phyloP scores from a whole-genome alignment of 1,140 invertebrate genomes.

The Drosophila subobscura region DNA sequence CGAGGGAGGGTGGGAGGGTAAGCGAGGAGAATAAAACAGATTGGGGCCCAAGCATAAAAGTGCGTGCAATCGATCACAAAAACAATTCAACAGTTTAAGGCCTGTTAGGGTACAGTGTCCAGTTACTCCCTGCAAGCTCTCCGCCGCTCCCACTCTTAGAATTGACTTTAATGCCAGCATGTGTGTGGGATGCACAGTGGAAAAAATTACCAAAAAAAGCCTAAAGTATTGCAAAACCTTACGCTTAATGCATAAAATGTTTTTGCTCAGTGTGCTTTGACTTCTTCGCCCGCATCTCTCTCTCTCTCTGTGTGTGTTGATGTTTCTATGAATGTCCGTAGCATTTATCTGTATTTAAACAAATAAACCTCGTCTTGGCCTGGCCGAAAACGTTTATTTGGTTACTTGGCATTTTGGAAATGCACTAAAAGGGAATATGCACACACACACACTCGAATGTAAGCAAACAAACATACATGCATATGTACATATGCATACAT shows the following conservation, averaged over 20 bases:
- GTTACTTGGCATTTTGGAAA: slow-evolving; percentile 74
- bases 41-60: slow-evolving; percentile 58
- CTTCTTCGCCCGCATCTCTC: not conserved
- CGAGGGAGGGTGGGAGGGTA: slow-evolving; percentile 16
- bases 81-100: slow-evolving; percentile 68
- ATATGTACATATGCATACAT: not conserved
- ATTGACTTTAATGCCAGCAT: too few species aligned
- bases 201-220: too few species aligned
- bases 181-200: too few species aligned
- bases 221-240: too few species aligned
- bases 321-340: slow-evolving; percentile 67
- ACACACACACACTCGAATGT: slow-evolving; percentile 4
- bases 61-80: slow-evolving; percentile 57
- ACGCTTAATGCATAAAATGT: too few species aligned
- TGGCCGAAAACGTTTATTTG: slow-evolving; percentile 69
- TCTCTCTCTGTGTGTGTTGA: slow-evolving; percentile 17
- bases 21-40: slow-evolving; percentile 20
- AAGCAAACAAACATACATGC: too few species aligned
- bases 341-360: slow-evolving; percentile 78
- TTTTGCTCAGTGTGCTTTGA: not conserved
- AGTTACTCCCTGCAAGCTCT: not conserved
- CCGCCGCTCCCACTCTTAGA: slow-evolving; percentile 4
- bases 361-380: slow-evolving; percentile 64
- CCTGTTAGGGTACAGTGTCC: slow-evolving; percentile 22
- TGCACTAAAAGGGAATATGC: slow-evolving; percentile 59